These are phyloP conservation scores for Sebastes nivosus DNA, from an alignment of 2,797 vertebrate species.

Conservation along the genomic window DNA sequence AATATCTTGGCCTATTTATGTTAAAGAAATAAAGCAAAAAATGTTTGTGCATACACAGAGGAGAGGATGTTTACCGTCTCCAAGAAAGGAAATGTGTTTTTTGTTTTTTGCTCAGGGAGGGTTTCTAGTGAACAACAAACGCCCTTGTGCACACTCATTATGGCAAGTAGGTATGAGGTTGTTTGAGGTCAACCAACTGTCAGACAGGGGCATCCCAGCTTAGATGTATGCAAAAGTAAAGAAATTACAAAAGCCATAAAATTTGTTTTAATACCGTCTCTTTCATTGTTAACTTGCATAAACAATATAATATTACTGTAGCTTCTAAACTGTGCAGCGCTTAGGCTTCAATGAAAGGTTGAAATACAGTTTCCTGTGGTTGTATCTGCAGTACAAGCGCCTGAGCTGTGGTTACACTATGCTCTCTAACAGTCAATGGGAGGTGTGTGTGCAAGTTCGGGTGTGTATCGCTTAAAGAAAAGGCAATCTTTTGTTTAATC, in stretches of 20 bases:
- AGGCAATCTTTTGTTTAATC: conserved; percentile 5
- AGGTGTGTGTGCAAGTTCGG: conserved; percentile 13
- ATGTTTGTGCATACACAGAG: conserved; percentile 16
- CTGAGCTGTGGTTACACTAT: conserved; percentile 67
- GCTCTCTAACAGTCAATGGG: conserved; percentile 63
- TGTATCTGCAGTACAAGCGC: conserved; percentile 55
- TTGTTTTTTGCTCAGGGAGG: conserved; percentile 34
- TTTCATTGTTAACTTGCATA: neutral
- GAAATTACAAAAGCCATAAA: neutral
- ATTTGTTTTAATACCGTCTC: neutral
- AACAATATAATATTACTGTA: neutral
- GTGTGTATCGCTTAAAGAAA: conserved; percentile 16
- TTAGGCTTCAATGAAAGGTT: conserved; percentile 31
- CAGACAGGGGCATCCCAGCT: neutral
- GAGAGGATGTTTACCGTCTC: conserved; percentile 42
- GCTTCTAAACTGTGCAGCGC: conserved; percentile 4
- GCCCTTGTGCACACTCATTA: conserved; percentile 36
- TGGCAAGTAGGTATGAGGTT: conserved; percentile 18
- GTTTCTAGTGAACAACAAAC: conserved; percentile 42
- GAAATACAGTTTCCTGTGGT: conserved; percentile 78
- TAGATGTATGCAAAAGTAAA: neutral
- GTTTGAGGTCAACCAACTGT: conserved; percentile 56
- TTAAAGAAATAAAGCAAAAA: conserved; percentile 18
- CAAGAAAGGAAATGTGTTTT: conserved; percentile 59
- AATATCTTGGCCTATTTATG: conserved; percentile 7